Evolutionary conservation across 2,888 invertebrate species (phyloP).

Genomic region (Dioctria linearis): DNA sequence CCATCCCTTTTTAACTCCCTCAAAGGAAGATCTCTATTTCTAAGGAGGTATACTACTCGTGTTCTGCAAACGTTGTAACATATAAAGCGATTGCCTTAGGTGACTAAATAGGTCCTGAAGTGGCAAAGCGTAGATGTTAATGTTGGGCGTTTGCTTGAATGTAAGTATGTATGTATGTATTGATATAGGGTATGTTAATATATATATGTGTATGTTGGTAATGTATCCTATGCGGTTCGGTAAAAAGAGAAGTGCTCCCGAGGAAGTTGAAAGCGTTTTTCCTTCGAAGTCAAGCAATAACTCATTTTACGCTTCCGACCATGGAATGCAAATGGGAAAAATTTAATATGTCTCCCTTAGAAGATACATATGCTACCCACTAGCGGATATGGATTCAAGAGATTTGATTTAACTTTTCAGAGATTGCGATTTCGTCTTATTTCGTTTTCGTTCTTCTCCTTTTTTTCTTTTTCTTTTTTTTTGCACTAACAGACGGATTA

Average conservation of each 20-base stretch:
- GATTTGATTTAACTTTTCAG: conserved; percentile 48
- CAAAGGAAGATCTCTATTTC: conserved; percentile 6
- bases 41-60: neutral
- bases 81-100: conserved; percentile 45
- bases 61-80: conserved; percentile 11
- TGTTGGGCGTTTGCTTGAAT: neutral
- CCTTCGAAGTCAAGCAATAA: conserved; percentile 52
- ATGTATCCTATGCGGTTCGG: neutral
- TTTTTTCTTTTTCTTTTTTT: neutral
- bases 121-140: conserved; percentile 51
- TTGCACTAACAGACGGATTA: conserved; percentile 6
- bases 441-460: too few relatives aligned
- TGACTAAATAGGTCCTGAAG: conserved; percentile 51
- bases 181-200: too few relatives aligned
- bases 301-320: conserved; percentile 50
- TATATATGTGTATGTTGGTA: too few relatives aligned
- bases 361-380: conserved; percentile 51
- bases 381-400: conserved; percentile 2
- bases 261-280: conserved; percentile 28
- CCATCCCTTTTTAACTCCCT: conserved; percentile 30
- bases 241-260: neutral
- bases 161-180: neutral
- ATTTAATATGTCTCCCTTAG: conserved; percentile 52
- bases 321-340: conserved; percentile 52
- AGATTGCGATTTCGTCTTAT: neutral